phyloP scores from a whole-genome alignment of 2,888 invertebrate species.

The Petrophora chlorosata region DNA sequence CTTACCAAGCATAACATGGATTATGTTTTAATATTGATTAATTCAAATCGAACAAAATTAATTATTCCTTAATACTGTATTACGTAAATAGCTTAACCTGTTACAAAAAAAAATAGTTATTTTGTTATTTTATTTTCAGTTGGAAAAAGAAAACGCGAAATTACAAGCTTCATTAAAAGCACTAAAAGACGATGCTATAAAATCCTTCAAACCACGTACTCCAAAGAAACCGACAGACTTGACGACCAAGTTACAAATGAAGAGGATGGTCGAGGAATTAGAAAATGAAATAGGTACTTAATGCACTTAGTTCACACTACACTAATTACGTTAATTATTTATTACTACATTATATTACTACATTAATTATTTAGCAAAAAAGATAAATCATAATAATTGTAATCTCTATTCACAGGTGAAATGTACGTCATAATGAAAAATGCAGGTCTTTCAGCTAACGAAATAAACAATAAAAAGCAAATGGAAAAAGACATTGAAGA shows the following conservation, averaged over 20 bases:
- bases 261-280: slow-evolving; percentile 93
- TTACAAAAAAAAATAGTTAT: slow-evolving; percentile 1
- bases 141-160: slow-evolving; percentile 87
- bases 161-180: slow-evolving; percentile 86
- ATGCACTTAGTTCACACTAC: too few species aligned
- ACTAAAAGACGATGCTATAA: slow-evolving; percentile 86
- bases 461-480: slow-evolving; percentile 73
- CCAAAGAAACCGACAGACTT: slow-evolving; percentile 89
- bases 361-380: too few species aligned
- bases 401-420: slow-evolving; percentile 69
- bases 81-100: background rate
- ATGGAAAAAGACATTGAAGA: slow-evolving; percentile 82
- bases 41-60: too few species aligned
- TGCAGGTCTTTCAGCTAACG: slow-evolving; percentile 78
- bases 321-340: too few species aligned
- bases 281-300: slow-evolving; percentile 91
- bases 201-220: slow-evolving; percentile 87
- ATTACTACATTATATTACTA: too few species aligned
- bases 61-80: background rate
- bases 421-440: slow-evolving; percentile 85
- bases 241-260: slow-evolving; percentile 89
- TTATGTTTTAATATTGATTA: too few species aligned
- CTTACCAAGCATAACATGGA: background rate
- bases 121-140: slow-evolving; percentile 60
- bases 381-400: background rate